Percentiles rank a stretch among this genome's conserved stretches.
Conservation (phyloP, 2,113 vertebrate genomes). For the Aphyosemion australe region DNA sequence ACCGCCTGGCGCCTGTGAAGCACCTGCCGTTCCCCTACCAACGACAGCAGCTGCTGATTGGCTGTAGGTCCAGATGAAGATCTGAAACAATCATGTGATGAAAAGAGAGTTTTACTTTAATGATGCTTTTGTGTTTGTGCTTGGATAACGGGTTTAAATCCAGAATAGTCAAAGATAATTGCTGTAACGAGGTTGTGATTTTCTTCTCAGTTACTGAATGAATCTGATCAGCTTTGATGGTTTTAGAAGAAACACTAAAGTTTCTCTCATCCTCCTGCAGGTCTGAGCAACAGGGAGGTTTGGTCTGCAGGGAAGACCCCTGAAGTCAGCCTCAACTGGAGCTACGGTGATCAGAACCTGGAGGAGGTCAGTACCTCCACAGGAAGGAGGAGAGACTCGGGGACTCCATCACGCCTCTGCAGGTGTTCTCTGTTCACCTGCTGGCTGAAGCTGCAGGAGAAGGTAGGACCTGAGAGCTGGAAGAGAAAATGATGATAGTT, state of each 20-base stretch:
- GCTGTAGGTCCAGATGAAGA: slow-evolving; percentile 80
- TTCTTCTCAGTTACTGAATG: no score
- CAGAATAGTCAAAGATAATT: no score
- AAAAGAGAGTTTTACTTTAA: no score
- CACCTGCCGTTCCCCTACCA: slow-evolving; percentile 84
- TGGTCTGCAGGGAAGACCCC: slow-evolving; percentile 36
- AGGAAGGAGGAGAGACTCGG: slow-evolving; percentile 24
- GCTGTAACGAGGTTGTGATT: no score
- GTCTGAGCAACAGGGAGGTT: slow-evolving; percentile 39
- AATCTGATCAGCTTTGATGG: background rate
- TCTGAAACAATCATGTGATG: background rate
- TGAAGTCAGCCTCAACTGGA: slow-evolving; percentile 61
- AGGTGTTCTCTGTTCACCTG: slow-evolving; percentile 33
- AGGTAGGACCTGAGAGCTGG: slow-evolving; percentile 33
- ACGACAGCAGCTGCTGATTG: slow-evolving; percentile 88
- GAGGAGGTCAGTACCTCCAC: slow-evolving; percentile 62
- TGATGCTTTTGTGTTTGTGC: no score
- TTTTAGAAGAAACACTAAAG: background rate
- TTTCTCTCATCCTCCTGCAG: slow-evolving; percentile 6
- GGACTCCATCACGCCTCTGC: slow-evolving; percentile 62
- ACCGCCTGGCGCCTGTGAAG: slow-evolving; percentile 82
- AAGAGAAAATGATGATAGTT: background rate
- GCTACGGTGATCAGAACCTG: slow-evolving; percentile 28
- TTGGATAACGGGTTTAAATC: no score
- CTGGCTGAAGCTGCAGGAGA: slow-evolving; percentile 57